phyloP scores from a whole-genome alignment of 2,113 vertebrate species.

The Halcyon senegalensis region DNA sequence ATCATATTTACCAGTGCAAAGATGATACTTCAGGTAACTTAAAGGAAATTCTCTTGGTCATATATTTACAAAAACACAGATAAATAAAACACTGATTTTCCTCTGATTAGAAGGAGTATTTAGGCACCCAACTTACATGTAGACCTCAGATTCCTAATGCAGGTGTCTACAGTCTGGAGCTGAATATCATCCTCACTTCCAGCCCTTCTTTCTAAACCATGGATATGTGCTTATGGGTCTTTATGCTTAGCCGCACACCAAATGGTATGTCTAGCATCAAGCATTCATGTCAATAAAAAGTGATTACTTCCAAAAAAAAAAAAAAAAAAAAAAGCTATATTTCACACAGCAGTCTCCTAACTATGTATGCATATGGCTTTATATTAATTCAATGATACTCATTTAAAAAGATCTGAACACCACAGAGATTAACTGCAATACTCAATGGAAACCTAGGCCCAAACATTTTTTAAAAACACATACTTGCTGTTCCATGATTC shows the following conservation, averaged over 20 bases:
- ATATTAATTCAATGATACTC: neutral
- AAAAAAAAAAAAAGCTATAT: neutral
- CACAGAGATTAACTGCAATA: neutral
- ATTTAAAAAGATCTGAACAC: neutral
- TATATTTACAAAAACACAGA: neutral
- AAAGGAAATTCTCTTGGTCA: neutral
- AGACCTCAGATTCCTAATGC: neutral
- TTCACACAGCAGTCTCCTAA: neutral
- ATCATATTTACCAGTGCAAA: neutral
- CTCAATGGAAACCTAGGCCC: neutral
- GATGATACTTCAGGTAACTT: neutral
- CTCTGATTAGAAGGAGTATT: neutral
- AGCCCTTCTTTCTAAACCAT: neutral
- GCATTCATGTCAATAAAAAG: neutral
- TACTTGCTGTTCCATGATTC: neutral
- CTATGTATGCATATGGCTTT: neutral
- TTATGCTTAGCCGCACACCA: neutral
- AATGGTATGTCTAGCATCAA: neutral
- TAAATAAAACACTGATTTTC: neutral
- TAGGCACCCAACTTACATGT: neutral
- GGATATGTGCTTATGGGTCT: neutral
- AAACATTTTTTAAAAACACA: neutral
- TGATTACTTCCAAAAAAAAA: neutral
- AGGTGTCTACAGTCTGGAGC: neutral
- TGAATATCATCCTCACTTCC: neutral